Evolutionary conservation across 2,888 invertebrate genomes (phyloP), one percentile per base, ranked within the genome.

Genomic region (Ceraclea dissimilis): DNA sequence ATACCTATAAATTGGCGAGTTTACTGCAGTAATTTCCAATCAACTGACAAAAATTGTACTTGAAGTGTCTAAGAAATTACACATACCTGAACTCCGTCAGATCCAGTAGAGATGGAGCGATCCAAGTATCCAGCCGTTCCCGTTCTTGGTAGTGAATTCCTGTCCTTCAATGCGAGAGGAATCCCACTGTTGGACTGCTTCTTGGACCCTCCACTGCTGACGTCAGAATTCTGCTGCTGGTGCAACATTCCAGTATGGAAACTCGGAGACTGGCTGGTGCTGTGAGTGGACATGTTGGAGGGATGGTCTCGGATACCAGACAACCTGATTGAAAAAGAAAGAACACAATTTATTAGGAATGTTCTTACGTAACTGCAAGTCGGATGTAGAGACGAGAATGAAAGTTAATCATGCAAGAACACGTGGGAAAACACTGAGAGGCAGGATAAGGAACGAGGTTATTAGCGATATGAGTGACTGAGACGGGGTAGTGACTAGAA

Each of bases 81-180:
- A 8, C 16, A 60, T 66, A 78, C 78, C 73, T 78, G 77, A 61
- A 77, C 77, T 16, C 77, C 75, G 67, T 76, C 54, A 43, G 54
- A 54, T 16, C 49, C 49, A 43, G 34, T 49, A 13, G 49, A 49
- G 22, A 49, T 43, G 1, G 50, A 18, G 31, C 49, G 20, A 18
- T 54, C 54, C 17, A 54, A 34, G 58, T 76, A 78, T 13, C 39
- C 39, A 4, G 39, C 39, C 17, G 34, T 73, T 2, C 72, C 69
- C 0, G 52, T 48, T 72, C 69, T 1, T 69, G 75, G 44, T 73
- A 63, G 49, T 2, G 61, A 60, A 50, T 58, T 66, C 61, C 75
- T 75, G 62, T 76, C 76, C 60, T 75, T 78, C 57, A 60, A 54
- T 0, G 77, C 76, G 52, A 78, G 63, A 0, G 78, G 77, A 55